Conservation (phyloP, 2,797 vertebrate species). For the Orestias chungarensis region DNA sequence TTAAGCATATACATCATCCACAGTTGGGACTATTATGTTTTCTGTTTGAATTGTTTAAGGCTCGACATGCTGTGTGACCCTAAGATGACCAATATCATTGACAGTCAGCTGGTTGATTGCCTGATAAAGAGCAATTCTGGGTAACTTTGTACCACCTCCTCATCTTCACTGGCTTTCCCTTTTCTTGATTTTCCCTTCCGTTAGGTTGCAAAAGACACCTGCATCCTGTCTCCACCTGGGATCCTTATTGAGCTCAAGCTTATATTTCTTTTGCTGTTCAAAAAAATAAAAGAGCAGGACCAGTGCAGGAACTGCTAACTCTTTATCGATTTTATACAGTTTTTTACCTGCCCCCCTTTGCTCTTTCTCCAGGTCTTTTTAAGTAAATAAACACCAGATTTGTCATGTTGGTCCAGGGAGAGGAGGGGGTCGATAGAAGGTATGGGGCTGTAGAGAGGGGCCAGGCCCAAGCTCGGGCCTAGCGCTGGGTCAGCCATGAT, state of each 20-base stretch:
- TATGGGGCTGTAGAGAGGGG: conserved; percentile 49
- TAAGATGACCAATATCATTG: not conserved
- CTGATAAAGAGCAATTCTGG: conserved; percentile 15
- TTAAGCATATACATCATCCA: conserved; percentile 51
- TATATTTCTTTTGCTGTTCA: conserved; percentile 41
- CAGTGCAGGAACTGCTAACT: conserved; percentile 70
- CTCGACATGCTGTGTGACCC: conserved; percentile 17
- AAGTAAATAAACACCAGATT: conserved; percentile 88
- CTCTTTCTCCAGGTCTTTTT: conserved; percentile 73
- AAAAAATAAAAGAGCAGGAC: conserved; percentile 61
- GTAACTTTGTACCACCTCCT: conserved; percentile 16
- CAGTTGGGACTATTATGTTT: conserved; percentile 31
- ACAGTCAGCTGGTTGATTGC: conserved; percentile 4
- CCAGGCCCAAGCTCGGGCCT: conserved; percentile 67
- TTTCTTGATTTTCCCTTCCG: conserved; percentile 24
- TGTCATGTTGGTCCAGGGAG: conserved; percentile 79
- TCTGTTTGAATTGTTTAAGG: conserved; percentile 21
- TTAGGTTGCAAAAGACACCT: conserved; percentile 55
- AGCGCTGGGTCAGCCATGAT: conserved; percentile 80
- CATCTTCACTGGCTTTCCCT: conserved; percentile 1
- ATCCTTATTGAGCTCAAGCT: conserved; percentile 50
- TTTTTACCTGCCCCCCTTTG: conserved; percentile 73
- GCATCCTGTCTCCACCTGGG: conserved; percentile 50
- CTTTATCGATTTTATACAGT: conserved; percentile 83
- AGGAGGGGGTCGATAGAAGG: conserved; percentile 58